These are phyloP conservation scores for Lasioglossum baleicum DNA, from an alignment of 1,140 invertebrate species.

Conservation along the genomic window DNA sequence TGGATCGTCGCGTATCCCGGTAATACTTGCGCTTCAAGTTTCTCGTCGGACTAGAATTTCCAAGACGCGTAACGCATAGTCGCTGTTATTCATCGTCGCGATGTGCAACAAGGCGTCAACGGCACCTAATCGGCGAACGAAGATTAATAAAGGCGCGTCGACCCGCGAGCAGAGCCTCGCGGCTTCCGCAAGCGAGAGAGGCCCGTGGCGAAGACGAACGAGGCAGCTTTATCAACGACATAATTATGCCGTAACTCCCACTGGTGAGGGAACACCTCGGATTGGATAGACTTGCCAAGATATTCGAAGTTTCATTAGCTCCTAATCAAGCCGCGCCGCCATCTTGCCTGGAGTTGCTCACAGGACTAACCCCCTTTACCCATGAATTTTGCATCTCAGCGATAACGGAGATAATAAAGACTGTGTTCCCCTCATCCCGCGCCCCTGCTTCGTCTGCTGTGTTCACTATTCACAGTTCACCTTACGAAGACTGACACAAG, in stretches of 20 bases:
- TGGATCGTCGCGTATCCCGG: not conserved
- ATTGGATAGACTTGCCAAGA: slow-evolving; percentile 63
- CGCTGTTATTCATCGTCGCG: slow-evolving; percentile 4
- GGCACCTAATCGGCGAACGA: slow-evolving; percentile 29
- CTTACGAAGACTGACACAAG: no score
- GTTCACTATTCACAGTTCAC: not conserved
- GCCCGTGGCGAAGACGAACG: slow-evolving; percentile 3
- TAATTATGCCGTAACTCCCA: slow-evolving; percentile 69
- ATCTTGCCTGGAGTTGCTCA: not conserved
- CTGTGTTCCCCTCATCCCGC: not conserved
- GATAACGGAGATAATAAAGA: slow-evolving; percentile 30
- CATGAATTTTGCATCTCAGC: slow-evolving; percentile 35
- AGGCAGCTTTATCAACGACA: slow-evolving; percentile 58
- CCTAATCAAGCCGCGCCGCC: slow-evolving; percentile 60
- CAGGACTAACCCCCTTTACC: not conserved
- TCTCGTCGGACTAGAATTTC: not conserved
- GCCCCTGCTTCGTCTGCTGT: not conserved
- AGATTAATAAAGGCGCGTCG: slow-evolving; percentile 46
- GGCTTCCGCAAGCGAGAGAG: not conserved
- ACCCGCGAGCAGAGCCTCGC: no score
- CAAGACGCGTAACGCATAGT: not conserved
- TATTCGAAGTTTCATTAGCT: slow-evolving; percentile 71
- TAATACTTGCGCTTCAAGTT: not conserved
- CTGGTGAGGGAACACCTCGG: slow-evolving; percentile 36
- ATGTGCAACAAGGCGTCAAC: slow-evolving; percentile 20